phyloP scores from a whole-genome alignment of 1,140 invertebrate genomes.

The Leptopilina clavipes region DNA sequence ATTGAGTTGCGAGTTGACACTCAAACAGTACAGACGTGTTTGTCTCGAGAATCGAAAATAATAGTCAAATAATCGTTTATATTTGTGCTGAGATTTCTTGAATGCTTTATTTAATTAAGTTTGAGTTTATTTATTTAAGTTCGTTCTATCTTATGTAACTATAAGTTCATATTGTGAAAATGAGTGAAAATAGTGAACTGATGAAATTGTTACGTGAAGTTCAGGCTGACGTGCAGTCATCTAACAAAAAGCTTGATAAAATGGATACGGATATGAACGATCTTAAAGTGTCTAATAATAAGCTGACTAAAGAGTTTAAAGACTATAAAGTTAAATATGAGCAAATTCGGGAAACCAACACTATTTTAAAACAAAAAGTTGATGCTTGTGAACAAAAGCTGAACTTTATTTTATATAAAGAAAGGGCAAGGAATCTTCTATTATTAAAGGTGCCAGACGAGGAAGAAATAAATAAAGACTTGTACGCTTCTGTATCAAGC shows the following conservation, averaged over 20 bases:
- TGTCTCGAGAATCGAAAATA: neutral
- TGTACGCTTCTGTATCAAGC: too few species aligned
- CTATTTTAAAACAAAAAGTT: neutral
- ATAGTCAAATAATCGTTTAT: too few species aligned
- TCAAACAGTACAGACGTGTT: neutral
- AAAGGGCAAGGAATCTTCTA: neutral
- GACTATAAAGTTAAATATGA: neutral
- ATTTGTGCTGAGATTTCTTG: neutral
- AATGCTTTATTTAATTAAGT: neutral
- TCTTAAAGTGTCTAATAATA: neutral
- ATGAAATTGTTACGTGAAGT: neutral
- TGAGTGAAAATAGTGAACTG: neutral
- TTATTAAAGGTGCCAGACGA: neutral
- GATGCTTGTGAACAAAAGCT: neutral
- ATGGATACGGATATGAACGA: neutral
- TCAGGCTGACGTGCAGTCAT: neutral
- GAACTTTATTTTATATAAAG: neutral
- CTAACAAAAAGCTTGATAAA: neutral
- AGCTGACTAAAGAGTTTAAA: neutral
- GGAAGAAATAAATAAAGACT: neutral
- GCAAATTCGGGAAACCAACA: neutral
- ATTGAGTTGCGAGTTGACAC: neutral
- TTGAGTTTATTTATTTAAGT: neutral
- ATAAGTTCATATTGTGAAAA: neutral
- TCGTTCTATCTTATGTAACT: too few species aligned